Conservation (phyloP, 2,888 invertebrate species). For the Epinotia brunnichana region DNA sequence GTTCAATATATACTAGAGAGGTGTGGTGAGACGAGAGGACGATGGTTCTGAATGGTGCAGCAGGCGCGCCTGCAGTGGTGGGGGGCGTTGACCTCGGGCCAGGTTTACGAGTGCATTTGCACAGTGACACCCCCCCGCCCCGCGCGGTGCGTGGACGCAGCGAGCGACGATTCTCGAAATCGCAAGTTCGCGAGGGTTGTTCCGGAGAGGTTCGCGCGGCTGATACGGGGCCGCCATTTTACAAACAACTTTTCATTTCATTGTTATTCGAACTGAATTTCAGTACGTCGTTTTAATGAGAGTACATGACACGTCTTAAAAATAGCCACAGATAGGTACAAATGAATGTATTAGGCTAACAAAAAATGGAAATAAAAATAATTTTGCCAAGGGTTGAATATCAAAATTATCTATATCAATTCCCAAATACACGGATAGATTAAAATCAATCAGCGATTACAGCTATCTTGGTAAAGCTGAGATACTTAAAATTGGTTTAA, state of each 20-base stretch:
- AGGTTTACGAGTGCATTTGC: constrained; percentile 82
- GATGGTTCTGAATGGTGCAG: neutral
- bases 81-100: constrained; percentile 72
- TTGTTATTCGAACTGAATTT: neutral
- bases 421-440: no score
- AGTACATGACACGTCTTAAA: no score
- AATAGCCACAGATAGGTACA: no score
- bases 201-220: neutral
- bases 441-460: no score
- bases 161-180: constrained; percentile 62
- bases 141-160: constrained; percentile 70
- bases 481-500: no score
- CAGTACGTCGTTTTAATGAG: no score
- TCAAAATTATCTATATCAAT: no score
- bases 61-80: constrained; percentile 61
- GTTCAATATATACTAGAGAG: neutral
- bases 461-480: no score
- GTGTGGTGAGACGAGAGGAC: neutral
- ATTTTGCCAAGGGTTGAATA: no score
- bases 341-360: no score
- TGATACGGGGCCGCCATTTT: neutral
- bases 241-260: neutral
- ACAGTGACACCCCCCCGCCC: constrained; percentile 76
- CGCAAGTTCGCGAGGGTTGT: constrained; percentile 59
- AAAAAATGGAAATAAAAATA: no score